A percentile compares a stretch with the other conserved stretches of the same genome.
phyloP scores from a whole-genome alignment of 2,888 invertebrate genomes.

The Bembecia ichneumoniformis region DNA sequence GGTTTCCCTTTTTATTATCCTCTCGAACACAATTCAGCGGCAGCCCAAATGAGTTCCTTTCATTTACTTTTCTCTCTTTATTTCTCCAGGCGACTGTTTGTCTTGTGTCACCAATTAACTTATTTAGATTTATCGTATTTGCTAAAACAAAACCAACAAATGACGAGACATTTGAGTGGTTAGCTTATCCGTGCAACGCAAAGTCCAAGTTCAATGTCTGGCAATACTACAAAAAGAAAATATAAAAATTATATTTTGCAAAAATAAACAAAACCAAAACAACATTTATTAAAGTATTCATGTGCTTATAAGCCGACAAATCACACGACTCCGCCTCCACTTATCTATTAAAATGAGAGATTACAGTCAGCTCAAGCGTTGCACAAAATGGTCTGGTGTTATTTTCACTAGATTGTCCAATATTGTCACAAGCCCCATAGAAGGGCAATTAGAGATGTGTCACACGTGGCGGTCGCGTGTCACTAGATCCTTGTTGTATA shows the following conservation, averaged over 20 bases:
- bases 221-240: no score
- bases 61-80: slow-evolving; percentile 70
- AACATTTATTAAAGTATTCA: neutral
- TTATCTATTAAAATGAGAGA: slow-evolving; percentile 72
- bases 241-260: no score
- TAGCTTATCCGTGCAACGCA: no score
- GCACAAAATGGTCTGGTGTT: slow-evolving; percentile 54
- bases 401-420: slow-evolving; percentile 70
- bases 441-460: slow-evolving; percentile 68
- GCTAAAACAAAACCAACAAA: neutral
- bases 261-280: neutral
- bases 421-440: slow-evolving; percentile 66
- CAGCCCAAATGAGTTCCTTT: slow-evolving; percentile 68
- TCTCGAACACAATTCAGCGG: slow-evolving; percentile 71
- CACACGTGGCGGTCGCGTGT: slow-evolving; percentile 62
- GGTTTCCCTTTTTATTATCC: slow-evolving; percentile 72
- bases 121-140: slow-evolving; percentile 44
- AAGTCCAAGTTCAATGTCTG: no score
- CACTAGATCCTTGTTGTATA: slow-evolving; percentile 19
- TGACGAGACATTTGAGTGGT: no score
- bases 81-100: slow-evolving; percentile 69
- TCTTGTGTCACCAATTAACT: slow-evolving; percentile 62
- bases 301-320: slow-evolving; percentile 43
- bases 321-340: slow-evolving; percentile 61
- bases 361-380: slow-evolving; percentile 54